Base-by-base conservation (phyloP, 2,113 vertebrate species). In the Pithys albifrons region DNA sequence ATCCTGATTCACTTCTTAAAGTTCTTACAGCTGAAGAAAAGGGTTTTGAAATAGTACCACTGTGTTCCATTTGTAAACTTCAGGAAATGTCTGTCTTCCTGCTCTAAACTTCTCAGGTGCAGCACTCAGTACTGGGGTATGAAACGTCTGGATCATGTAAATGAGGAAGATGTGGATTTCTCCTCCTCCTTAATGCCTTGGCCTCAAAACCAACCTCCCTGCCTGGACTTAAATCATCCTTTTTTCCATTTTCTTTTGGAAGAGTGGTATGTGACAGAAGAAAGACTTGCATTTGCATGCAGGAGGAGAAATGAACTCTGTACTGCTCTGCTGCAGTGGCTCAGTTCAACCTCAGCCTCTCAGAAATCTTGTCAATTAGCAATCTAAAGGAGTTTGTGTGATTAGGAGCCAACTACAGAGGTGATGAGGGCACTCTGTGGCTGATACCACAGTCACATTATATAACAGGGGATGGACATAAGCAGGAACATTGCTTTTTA, bases 251-350 rank as follows among this genome's bases (percentile, higher is more conserved):
- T 43, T 58, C 61, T 51, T 59, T 62, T n/a, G 25, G 23, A 80
- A 54, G 35, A 64, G 29, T 4, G 2, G 18, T 43, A 17, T 7
- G 14, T 31, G 27, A 61, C 41, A 37, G 39, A 35, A 70, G 11
- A 65, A 19, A 17, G 70, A 81, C 9, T 46, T 0, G 0, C 4
- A 18, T 19, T 51, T 71, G 17, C 7, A 27, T 19, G 19, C 45
- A 54, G n/a, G 57, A 75, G 31, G 45, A 81, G 57, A 57, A 80
- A 67, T 3, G 0, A 81, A 39, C 43, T 67, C 51, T 8, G 2
- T 33, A 8, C 5, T 57, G 39, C 19, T 73, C 9, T 14, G 10
- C 31, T 52, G 49, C 58, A 39, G 54, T 2, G 1, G 29, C 72
- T 73, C 35, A 37, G 43, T 70, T 76, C 80, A 67, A 37, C 14